Evolutionary conservation across 2,797 vertebrate genomes (phyloP).

Genomic region (Trematomus bernacchii): DNA sequence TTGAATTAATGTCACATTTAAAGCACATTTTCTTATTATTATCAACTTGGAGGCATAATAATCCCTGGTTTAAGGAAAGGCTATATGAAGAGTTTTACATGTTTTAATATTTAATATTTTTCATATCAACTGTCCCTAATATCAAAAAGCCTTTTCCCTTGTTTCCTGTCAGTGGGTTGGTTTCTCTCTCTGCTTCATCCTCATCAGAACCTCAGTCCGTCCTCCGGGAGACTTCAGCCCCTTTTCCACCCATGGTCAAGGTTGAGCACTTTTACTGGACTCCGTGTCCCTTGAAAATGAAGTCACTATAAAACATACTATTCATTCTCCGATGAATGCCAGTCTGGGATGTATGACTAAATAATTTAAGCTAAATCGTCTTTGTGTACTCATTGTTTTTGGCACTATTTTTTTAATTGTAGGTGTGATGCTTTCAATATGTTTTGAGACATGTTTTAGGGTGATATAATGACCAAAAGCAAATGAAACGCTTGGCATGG

Average conservation of each 20-base stretch:
- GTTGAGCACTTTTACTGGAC: constrained; percentile 64
- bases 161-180: constrained; percentile 21
- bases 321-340: constrained; percentile 17
- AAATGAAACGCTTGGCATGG: constrained; percentile 15
- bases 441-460: constrained; percentile 3
- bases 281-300: constrained; percentile 38
- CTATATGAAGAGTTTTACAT: neutral
- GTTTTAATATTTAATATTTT: neutral
- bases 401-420: neutral
- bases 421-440: constrained; percentile 14
- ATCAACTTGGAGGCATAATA: neutral
- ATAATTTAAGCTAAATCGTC: constrained; percentile 1
- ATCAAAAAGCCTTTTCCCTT: constrained; percentile 25
- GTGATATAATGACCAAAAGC: constrained; percentile 11
- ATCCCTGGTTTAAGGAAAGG: neutral
- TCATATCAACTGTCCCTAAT: neutral
- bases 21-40: neutral
- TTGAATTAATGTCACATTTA: neutral
- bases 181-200: constrained; percentile 57
- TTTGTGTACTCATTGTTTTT: constrained; percentile 7
- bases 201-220: constrained; percentile 57
- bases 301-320: constrained; percentile 23
- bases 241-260: constrained; percentile 66
- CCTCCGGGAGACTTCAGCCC: constrained; percentile 60
- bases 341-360: neutral